Percentiles rank a stretch among this genome's conserved stretches.
phyloP scores from a whole-genome alignment of 2,888 invertebrate genomes.

The Chaetoderma sp. region DNA sequence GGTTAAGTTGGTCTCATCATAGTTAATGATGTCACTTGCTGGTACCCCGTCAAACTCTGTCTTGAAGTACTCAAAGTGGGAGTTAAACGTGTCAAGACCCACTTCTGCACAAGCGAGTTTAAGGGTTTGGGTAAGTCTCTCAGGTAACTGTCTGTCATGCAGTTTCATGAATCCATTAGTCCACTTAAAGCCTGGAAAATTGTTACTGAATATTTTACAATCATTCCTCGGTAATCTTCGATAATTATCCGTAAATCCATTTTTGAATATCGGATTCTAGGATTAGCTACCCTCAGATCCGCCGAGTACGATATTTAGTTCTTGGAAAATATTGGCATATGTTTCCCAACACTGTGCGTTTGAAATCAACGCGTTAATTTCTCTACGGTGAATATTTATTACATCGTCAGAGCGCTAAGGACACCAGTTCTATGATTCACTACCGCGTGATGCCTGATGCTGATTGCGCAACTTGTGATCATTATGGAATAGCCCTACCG shows the following conservation, averaged over 20 bases:
- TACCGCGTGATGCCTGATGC: too few relatives aligned
- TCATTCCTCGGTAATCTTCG: constrained; percentile 40
- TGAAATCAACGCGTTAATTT: too few relatives aligned
- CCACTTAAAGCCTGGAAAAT: constrained; percentile 36
- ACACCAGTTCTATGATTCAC: too few relatives aligned
- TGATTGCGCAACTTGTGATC: too few relatives aligned
- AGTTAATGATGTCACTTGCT: constrained; percentile 51
- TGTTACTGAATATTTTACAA: constrained; percentile 37
- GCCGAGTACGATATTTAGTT: too few relatives aligned
- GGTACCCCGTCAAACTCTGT: constrained; percentile 18
- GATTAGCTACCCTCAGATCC: too few relatives aligned
- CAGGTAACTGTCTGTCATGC: constrained; percentile 11
- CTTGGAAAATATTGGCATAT: too few relatives aligned
- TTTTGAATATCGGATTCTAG: too few relatives aligned
- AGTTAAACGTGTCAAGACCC: not conserved
- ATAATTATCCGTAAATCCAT: constrained; percentile 41
- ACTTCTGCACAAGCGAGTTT: not conserved
- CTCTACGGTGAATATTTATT: too few relatives aligned
- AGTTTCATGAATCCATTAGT: constrained; percentile 10
- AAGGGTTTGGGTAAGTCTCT: constrained; percentile 12
- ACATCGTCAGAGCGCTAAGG: too few relatives aligned
- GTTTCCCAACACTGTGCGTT: too few relatives aligned
- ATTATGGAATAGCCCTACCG: too few relatives aligned
- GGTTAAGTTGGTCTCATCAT: constrained; percentile 60
- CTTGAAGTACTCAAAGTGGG: constrained; percentile 1